Conservation (phyloP, 2,797 vertebrate genomes). For the Oceanodroma leucorhoa region DNA sequence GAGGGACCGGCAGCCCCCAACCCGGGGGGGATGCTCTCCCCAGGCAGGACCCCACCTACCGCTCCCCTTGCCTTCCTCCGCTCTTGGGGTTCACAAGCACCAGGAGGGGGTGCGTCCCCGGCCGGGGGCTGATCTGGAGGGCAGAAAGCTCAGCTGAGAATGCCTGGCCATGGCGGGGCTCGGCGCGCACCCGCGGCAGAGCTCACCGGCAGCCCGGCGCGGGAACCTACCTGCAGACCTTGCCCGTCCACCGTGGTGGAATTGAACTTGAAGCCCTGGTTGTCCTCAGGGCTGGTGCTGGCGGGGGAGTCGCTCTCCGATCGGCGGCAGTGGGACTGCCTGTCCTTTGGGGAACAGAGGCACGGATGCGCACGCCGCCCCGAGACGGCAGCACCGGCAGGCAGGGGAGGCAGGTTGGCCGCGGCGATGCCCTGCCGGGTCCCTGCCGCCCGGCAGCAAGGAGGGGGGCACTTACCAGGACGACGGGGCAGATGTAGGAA, state of each 20-base stretch:
- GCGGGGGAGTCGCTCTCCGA: constrained; percentile 82
- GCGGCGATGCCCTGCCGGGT: background rate
- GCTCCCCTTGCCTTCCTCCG: constrained; percentile 92
- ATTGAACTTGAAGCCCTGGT: constrained; percentile 82
- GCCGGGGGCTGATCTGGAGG: constrained; percentile 86
- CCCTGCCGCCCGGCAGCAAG: accelerated
- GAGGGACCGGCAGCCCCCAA: accelerated
- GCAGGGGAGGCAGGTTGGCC: accelerated
- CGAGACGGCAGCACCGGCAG: accelerated
- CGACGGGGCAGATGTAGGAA: constrained; percentile 87
- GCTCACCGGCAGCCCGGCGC: accelerated
- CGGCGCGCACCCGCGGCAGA: accelerated
- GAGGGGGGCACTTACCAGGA: constrained; percentile 80
- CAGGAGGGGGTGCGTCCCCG: constrained; percentile 89
- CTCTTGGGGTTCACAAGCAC: constrained; percentile 95
- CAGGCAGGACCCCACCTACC: constrained; percentile 72
- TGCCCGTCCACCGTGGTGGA: constrained; percentile 82
- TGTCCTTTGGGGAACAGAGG: constrained; percentile 76
- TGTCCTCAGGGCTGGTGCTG: constrained; percentile 83
- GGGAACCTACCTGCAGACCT: constrained; percentile 79
- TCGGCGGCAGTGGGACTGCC: constrained; percentile 82
- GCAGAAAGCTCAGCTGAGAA: background rate
- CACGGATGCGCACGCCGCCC: accelerated
- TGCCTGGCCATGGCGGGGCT: accelerated
- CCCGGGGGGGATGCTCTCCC: accelerated